Base-by-base conservation (phyloP, 1,140 invertebrate species). In the Pomacea maculata region DNA sequence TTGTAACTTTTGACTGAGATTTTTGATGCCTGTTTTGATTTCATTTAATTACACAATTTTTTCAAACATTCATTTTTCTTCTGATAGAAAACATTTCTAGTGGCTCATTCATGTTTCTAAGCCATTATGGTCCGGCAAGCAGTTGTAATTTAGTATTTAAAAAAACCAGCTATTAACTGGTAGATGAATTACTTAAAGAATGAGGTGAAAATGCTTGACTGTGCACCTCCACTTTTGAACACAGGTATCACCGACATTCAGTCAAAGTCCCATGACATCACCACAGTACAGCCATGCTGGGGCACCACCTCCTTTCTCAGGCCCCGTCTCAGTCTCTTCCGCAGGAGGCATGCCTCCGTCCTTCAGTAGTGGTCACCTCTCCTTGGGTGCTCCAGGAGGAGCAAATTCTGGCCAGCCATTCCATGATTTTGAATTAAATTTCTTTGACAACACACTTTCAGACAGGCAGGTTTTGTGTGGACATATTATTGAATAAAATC, bases 241-340 rank as follows among this genome's bases (percentile, higher is more conserved):
- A 17, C 88, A 89, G 79, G 83, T 88, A 9, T 87, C 86, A 80
- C 88, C 88, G 9, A 83, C 85, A 8, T 87, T 85, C 74, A 87
- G 82, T 71, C 83, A 86, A 54, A 80, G 70, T 73, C 64, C 55
- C 55, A 70, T 80, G 77, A 79, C 83, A 57, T 52, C 72, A 15
- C 64, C 79, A 19, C 45, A 63, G 29, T 76, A 75, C 77, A 64
- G 57, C 64, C 70, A 77, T 19, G 71, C 80, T n/a, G 63, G 77
- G 29, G 74, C 68, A 65, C 73, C 74, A 10, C 76, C 80, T 72
- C 52, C 65, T 25, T 78, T 70, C 25, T 55, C 77, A 11, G 75
- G 63, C 10, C 25, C 57, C 9, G 11, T 25, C 21, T 57, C 64
- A 45, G 63, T 45, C 15, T 45, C 77, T 4, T 55, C 77, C 7